These are phyloP conservation scores for Drosophila pseudotakahashii DNA, from an alignment of 2,888 invertebrate species.

Conservation along the genomic window DNA sequence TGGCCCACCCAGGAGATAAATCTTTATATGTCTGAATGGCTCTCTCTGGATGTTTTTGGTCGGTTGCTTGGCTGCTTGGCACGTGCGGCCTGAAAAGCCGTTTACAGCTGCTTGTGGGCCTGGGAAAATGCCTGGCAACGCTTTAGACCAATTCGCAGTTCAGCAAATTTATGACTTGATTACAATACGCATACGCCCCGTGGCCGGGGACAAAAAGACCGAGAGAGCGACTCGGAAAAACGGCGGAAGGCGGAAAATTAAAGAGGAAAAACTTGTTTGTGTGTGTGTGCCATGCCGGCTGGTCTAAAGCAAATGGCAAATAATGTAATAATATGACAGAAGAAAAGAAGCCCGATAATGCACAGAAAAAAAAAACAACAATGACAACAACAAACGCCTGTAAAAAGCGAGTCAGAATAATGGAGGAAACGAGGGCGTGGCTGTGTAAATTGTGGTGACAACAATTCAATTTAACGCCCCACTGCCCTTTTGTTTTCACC, in stretches of 20 bases:
- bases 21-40: slow-evolving; percentile 28
- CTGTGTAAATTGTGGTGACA: slow-evolving; percentile 65
- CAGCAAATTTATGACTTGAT: slow-evolving; percentile 74
- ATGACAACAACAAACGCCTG: slow-evolving; percentile 9
- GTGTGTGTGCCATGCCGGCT: slow-evolving; percentile 39
- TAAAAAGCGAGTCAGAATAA: slow-evolving; percentile 5
- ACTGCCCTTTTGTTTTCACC: slow-evolving; percentile 33
- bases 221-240: slow-evolving; percentile 8
- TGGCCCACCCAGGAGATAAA: slow-evolving; percentile 30
- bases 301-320: slow-evolving; percentile 65
- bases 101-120: slow-evolving; percentile 52
- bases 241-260: slow-evolving; percentile 17
- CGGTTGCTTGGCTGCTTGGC: slow-evolving; percentile 27
- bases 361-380: slow-evolving; percentile 9
- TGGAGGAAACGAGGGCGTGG: slow-evolving; percentile 23
- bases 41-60: not conserved
- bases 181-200: slow-evolving; percentile 60
- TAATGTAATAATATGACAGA: slow-evolving; percentile 65
- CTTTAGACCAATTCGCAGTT: slow-evolving; percentile 41
- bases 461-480: slow-evolving; percentile 77
- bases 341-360: slow-evolving; percentile 39
- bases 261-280: slow-evolving; percentile 18
- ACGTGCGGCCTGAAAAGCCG: slow-evolving; percentile 59
- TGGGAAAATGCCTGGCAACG: slow-evolving; percentile 35
- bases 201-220: slow-evolving; percentile 24